A percentile compares a stretch with the other conserved stretches of the same genome.
phyloP scores from a whole-genome alignment of 1,140 invertebrate genomes.

The Mylabris phalerata region DNA sequence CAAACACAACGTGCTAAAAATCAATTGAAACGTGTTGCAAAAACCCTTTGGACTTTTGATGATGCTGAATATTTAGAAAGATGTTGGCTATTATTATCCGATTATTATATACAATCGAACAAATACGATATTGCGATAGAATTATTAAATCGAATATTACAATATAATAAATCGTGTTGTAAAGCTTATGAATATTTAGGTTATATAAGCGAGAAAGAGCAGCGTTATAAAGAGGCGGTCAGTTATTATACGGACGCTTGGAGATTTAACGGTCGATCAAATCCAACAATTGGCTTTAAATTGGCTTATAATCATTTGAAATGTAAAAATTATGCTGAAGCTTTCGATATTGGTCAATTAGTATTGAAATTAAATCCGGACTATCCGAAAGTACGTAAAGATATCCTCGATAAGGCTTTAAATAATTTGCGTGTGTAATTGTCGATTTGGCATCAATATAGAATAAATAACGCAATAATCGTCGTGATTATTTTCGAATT shows the following conservation, averaged over 20 bases:
- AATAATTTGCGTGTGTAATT: constrained; percentile 65
- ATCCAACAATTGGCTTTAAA: constrained; percentile 84
- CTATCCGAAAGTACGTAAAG: constrained; percentile 86
- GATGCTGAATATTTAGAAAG: constrained; percentile 92
- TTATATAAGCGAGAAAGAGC: constrained; percentile 85
- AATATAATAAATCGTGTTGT: constrained; percentile 85
- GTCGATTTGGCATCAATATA: too few relatives aligned
- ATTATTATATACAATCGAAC: constrained; percentile 82
- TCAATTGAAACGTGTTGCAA: constrained; percentile 83
- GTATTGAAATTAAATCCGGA: constrained; percentile 77
- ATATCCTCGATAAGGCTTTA: constrained; percentile 92
- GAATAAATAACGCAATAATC: too few relatives aligned
- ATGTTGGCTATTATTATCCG: constrained; percentile 90
- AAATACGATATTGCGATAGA: constrained; percentile 84
- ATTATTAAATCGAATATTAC: constrained; percentile 69
- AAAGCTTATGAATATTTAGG: constrained; percentile 88
- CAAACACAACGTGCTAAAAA: constrained; percentile 85
- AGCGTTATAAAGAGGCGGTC: constrained; percentile 82
- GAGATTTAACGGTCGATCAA: constrained; percentile 71
- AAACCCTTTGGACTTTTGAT: constrained; percentile 84
- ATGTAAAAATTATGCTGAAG: constrained; percentile 79
- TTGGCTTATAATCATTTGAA: constrained; percentile 89
- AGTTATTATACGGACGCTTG: constrained; percentile 79
- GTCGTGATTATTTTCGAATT: too few relatives aligned
- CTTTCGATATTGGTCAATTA: constrained; percentile 76